Percentiles rank a stretch among this genome's conserved stretches.
phyloP scores from a whole-genome alignment of 2,113 vertebrate genomes.

The Ranitomeya variabilis region DNA sequence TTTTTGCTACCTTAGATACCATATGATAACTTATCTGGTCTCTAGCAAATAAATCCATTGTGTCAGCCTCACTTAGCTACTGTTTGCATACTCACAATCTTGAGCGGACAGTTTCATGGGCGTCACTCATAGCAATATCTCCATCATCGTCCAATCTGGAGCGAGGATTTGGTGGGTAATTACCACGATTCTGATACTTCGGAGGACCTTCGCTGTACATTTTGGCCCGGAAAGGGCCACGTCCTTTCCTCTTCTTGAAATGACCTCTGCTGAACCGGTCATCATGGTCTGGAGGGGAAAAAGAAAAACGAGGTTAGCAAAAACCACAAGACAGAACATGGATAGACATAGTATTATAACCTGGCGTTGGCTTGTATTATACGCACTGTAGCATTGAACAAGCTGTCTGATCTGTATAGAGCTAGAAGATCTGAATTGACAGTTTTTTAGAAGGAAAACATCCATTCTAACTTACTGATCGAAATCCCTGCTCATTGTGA shows the following conservation, averaged over 20 bases:
- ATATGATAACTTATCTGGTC: neutral
- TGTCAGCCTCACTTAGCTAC: neutral
- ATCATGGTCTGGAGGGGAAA: constrained; percentile 76
- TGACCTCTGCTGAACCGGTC: constrained; percentile 72
- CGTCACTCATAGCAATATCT: constrained; percentile 80
- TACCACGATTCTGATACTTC: constrained; percentile 68
- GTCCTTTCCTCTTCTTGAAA: constrained; percentile 75
- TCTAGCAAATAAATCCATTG: too few relatives aligned
- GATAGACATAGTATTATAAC: neutral
- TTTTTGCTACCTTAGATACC: too few relatives aligned
- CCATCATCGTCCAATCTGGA: constrained; percentile 74
- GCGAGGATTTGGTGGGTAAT: constrained; percentile 63
- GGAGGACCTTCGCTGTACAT: constrained; percentile 70
- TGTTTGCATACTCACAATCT: constrained; percentile 11
- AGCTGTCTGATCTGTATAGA: too few relatives aligned
- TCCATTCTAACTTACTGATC: too few relatives aligned
- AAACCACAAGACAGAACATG: neutral
- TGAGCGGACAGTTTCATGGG: constrained; percentile 67
- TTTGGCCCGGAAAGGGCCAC: constrained; percentile 76
- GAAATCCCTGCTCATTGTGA: too few relatives aligned
- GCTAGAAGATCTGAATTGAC: too few relatives aligned
- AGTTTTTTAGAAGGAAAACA: too few relatives aligned
- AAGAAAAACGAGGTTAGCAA: neutral
- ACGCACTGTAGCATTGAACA: too few relatives aligned
- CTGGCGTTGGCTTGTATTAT: too few relatives aligned